These are phyloP conservation scores for Orientallactaga sibirica DNA, from an alignment of 2,797 vertebrate species.

Conservation along the genomic window DNA sequence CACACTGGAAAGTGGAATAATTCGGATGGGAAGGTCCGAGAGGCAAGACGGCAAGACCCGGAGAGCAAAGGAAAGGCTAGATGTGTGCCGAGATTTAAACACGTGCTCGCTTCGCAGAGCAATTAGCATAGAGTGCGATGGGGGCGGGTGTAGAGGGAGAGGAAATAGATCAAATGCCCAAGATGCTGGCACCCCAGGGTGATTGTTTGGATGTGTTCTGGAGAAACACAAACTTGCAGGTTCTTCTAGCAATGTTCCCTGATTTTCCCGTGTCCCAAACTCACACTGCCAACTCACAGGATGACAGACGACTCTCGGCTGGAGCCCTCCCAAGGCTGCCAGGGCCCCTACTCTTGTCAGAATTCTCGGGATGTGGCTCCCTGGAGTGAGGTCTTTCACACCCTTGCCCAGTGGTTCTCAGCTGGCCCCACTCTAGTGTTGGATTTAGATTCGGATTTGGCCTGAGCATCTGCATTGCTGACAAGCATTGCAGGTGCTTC, in stretches of 20 bases:
- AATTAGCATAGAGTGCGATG: neutral
- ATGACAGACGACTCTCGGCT: neutral
- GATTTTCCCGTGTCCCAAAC: neutral
- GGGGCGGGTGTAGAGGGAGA: neutral
- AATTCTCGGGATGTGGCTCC: neutral
- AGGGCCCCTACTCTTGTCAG: neutral
- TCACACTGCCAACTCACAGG: neutral
- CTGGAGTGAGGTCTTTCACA: rapidly evolving
- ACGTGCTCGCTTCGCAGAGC: rapidly evolving
- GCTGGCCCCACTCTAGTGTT: neutral
- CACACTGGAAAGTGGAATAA: neutral
- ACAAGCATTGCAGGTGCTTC: neutral
- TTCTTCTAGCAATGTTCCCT: neutral
- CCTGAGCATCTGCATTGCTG: neutral
- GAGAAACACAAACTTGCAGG: neutral
- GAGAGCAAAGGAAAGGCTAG: neutral
- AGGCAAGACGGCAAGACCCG: too few species aligned
- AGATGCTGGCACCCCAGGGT: neutral
- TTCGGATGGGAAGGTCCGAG: neutral
- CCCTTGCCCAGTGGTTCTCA: neutral
- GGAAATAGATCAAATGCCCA: neutral
- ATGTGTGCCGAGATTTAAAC: rapidly evolving
- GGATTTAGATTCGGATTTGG: neutral
- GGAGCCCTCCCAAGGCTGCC: rapidly evolving
- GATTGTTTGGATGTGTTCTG: neutral